These are phyloP conservation scores for Caenorhabditis drosophilae DNA, from an alignment of 2,888 invertebrate genomes.

Conservation along the genomic window DNA sequence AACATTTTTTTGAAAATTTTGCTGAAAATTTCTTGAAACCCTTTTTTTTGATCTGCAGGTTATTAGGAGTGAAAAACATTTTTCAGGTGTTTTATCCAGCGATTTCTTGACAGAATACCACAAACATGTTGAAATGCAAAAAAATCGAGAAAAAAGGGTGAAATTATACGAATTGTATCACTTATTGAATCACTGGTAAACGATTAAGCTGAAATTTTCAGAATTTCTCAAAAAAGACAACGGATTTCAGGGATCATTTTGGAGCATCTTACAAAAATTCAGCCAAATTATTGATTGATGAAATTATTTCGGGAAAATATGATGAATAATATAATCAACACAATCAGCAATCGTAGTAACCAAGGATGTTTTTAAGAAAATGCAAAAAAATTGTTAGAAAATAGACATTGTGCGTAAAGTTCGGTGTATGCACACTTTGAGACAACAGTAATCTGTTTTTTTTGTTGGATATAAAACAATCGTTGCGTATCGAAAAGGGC, in stretches of 20 bases:
- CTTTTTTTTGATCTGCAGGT: too few relatives aligned
- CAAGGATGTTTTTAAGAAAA: not conserved
- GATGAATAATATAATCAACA: not conserved
- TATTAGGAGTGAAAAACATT: not conserved
- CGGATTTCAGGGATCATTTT: constrained; percentile 44
- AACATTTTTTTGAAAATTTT: too few relatives aligned
- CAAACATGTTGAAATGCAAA: constrained; percentile 66
- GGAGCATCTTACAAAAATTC: constrained; percentile 20
- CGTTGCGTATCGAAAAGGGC: too few relatives aligned
- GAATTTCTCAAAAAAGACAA: not conserved
- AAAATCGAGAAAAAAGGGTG: constrained; percentile 64
- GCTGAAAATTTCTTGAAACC: too few relatives aligned
- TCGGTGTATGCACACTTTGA: too few relatives aligned
- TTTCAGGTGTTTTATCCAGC: not conserved
- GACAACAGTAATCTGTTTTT: too few relatives aligned
- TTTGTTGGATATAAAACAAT: too few relatives aligned
- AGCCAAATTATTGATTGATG: not conserved
- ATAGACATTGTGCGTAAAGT: not conserved
- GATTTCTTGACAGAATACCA: constrained; percentile 70
- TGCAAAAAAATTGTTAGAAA: not conserved
- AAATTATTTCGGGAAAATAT: not conserved
- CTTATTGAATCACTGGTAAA: constrained; percentile 73
- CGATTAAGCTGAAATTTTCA: not conserved
- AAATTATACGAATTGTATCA: constrained; percentile 73
- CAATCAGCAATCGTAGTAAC: not conserved